Conservation (phyloP, 2,113 vertebrate species). For the Hemiscyllium ocellatum region DNA sequence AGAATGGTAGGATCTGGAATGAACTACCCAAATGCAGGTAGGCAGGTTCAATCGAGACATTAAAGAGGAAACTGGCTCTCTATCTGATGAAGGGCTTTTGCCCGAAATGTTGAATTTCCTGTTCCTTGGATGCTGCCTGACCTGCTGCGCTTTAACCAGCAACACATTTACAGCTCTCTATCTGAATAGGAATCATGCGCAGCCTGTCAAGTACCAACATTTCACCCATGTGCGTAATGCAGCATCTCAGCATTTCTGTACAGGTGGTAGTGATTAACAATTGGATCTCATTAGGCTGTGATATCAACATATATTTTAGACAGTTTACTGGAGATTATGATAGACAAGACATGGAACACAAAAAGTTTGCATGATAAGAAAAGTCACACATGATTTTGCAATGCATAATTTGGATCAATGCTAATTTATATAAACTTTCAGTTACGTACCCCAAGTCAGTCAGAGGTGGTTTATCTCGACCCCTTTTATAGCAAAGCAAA, state of each 20-base stretch:
- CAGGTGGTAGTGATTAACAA: background rate
- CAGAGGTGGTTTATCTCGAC: conserved; percentile 91
- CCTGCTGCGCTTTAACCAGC: no score
- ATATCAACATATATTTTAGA: background rate
- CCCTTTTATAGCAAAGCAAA: conserved; percentile 88
- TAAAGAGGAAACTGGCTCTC: background rate
- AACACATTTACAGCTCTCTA: no score
- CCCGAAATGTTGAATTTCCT: no score
- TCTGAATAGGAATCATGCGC: background rate
- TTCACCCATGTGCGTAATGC: background rate
- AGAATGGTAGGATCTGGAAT: background rate
- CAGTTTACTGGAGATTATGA: background rate
- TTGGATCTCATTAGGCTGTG: background rate
- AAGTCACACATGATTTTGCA: background rate
- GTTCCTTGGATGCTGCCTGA: no score
- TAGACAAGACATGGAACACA: background rate
- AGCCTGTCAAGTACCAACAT: background rate
- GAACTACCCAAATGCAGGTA: background rate
- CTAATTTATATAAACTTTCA: background rate
- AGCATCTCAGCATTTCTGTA: background rate
- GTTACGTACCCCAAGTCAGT: conserved; percentile 90
- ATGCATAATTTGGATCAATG: background rate
- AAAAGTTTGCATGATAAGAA: background rate
- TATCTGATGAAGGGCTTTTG: no score
- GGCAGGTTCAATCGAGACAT: background rate